Evolutionary conservation across 1,140 invertebrate species (phyloP).

Genomic region (Drosophila grimshawi): DNA sequence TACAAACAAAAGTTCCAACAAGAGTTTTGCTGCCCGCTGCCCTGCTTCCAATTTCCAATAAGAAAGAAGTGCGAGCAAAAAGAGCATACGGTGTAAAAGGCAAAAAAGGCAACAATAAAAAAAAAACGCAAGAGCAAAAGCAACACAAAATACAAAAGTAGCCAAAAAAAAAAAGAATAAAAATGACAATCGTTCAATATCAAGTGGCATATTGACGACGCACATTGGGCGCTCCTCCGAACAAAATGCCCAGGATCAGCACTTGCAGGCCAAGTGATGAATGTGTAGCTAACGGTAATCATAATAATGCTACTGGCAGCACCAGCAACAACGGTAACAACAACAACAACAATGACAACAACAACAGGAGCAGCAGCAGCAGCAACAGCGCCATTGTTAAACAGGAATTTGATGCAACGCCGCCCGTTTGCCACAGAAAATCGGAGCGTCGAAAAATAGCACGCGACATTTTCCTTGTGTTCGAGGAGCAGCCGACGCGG

Average conservation of each 20-base stretch:
- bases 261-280: conserved; percentile 81
- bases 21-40: conserved; percentile 58
- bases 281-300: conserved; percentile 59
- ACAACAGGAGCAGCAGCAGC: conserved; percentile 1
- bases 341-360: conserved; percentile 31
- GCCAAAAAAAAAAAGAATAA: conserved; percentile 8
- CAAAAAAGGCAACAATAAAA: conserved; percentile 19
- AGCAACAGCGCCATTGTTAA: conserved; percentile 44
- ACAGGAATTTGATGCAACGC: conserved; percentile 66
- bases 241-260: conserved; percentile 74
- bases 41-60: conserved; percentile 57
- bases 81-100: conserved; percentile 65
- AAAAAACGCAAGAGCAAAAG: conserved; percentile 2
- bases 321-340: conserved; percentile 24
- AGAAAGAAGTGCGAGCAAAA: conserved; percentile 63
- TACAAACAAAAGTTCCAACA: conserved; percentile 36
- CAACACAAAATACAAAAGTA: conserved; percentile 28
- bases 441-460: conserved; percentile 81
- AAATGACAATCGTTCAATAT: conserved; percentile 64
- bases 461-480: conserved; percentile 80
- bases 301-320: conserved; percentile 16
- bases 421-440: conserved; percentile 74
- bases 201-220: conserved; percentile 52
- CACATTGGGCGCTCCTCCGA: conserved; percentile 43
- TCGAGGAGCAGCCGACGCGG: conserved; percentile 73